phyloP scores from a whole-genome alignment of 2,113 vertebrate species.

The Psephotus haematonotus region DNA sequence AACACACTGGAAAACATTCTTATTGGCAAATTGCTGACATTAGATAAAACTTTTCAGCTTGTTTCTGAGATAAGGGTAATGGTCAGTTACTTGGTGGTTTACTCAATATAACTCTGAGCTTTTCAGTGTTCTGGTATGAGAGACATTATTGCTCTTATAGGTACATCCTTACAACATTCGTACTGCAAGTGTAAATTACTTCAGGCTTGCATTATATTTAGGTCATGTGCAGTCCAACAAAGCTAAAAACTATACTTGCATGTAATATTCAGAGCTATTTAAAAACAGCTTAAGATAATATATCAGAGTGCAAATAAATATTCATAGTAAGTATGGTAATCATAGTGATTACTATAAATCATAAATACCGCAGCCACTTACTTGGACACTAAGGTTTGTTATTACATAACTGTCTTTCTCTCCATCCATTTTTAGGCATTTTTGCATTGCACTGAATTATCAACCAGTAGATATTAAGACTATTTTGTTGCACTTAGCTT shows the following conservation, averaged over 20 bases:
- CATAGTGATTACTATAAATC: background rate
- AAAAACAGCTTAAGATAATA: background rate
- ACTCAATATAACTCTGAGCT: background rate
- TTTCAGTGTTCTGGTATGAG: background rate
- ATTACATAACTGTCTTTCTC: background rate
- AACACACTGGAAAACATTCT: background rate
- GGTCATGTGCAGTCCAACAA: background rate
- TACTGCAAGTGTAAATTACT: background rate
- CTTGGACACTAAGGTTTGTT: background rate
- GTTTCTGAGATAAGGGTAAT: background rate
- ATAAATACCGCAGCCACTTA: background rate
- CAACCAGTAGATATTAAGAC: slow-evolving; percentile 28
- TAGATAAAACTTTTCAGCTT: background rate
- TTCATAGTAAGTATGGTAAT: background rate
- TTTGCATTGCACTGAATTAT: background rate
- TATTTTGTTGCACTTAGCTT: slow-evolving; percentile 56
- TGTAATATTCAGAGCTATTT: background rate
- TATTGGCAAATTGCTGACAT: background rate
- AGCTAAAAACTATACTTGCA: background rate
- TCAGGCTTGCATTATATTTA: background rate
- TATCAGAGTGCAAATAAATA: background rate
- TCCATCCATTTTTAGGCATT: background rate
- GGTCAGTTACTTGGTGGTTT: background rate
- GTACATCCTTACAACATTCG: background rate
- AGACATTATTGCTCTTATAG: background rate